These are phyloP conservation scores for Brachionus asplanchnoidis DNA, from an alignment of 1,140 invertebrate species.

Conservation along the genomic window DNA sequence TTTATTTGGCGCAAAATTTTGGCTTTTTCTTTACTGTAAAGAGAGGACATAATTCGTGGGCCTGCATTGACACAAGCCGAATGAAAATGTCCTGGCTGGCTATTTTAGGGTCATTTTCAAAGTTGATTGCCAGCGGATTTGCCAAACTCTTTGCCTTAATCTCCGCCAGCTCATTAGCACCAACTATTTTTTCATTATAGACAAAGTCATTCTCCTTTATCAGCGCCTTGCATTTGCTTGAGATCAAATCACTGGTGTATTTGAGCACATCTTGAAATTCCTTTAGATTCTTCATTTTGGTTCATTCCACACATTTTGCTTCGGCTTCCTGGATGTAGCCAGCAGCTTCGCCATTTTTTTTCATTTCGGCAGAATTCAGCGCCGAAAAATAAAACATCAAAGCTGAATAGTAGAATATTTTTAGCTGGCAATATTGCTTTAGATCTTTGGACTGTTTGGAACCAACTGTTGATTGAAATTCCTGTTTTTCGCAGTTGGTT, in stretches of 20 bases:
- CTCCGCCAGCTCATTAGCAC: constrained; percentile 67
- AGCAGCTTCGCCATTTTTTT: constrained; percentile 76
- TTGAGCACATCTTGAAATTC: constrained; percentile 55
- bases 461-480: constrained; percentile 66
- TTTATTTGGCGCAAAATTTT: constrained; percentile 75
- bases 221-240: constrained; percentile 67
- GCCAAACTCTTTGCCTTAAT: constrained; percentile 75
- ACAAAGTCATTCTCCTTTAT: constrained; percentile 98
- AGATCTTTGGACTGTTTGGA: constrained; percentile 68
- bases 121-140: constrained; percentile 82
- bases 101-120: constrained; percentile 76
- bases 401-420: constrained; percentile 38
- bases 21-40: constrained; percentile 94
- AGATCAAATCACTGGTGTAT: not conserved
- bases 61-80: constrained; percentile 81
- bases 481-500: constrained; percentile 62
- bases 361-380: constrained; percentile 59
- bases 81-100: constrained; percentile 85
- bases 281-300: constrained; percentile 64
- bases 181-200: constrained; percentile 90
- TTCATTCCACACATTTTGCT: constrained; percentile 73
- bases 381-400: constrained; percentile 44
- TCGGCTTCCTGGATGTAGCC: constrained; percentile 75
- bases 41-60: constrained; percentile 85
- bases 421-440: constrained; percentile 25